A percentile compares a stretch with the other conserved stretches of the same genome.
phyloP scores from a whole-genome alignment of 2,113 vertebrate genomes.

The Tinamus guttatus region DNA sequence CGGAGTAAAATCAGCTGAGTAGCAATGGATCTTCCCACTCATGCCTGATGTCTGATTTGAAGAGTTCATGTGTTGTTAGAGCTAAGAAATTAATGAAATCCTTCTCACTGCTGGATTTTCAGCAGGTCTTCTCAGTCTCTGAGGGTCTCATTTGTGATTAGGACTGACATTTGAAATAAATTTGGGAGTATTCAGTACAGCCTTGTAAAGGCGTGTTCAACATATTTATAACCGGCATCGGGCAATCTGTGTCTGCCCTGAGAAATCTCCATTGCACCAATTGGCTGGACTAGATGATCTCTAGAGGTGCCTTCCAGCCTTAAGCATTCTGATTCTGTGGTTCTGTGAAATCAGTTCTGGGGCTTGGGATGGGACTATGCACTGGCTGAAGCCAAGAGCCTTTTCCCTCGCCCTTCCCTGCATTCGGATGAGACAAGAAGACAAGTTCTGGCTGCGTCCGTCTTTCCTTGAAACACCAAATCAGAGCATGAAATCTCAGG shows the following conservation, averaged over 20 bases:
- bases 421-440: not conserved
- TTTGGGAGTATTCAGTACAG: constrained; percentile 33
- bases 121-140: not conserved
- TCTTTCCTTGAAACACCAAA: constrained; percentile 25
- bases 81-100: not conserved
- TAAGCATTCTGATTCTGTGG: too few species aligned
- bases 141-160: constrained; percentile 19
- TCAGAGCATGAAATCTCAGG: constrained; percentile 22
- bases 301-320: too few species aligned
- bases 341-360: too few species aligned
- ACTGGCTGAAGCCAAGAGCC: not conserved
- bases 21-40: not conserved
- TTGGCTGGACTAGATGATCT: too few species aligned
- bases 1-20: not conserved
- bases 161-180: constrained; percentile 12
- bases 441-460: not conserved
- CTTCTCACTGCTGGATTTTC: not conserved
- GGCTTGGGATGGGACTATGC: not conserved
- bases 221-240: not conserved
- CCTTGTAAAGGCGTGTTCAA: not conserved
- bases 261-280: not conserved
- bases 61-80: not conserved
- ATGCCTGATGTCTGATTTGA: constrained; percentile 4
- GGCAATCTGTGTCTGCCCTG: not conserved
- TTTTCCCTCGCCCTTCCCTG: not conserved